Percentiles rank a stretch among this genome's conserved stretches.
Evolutionary conservation across 2,797 vertebrate genomes (phyloP).

Genomic region (Brotula barbata): DNA sequence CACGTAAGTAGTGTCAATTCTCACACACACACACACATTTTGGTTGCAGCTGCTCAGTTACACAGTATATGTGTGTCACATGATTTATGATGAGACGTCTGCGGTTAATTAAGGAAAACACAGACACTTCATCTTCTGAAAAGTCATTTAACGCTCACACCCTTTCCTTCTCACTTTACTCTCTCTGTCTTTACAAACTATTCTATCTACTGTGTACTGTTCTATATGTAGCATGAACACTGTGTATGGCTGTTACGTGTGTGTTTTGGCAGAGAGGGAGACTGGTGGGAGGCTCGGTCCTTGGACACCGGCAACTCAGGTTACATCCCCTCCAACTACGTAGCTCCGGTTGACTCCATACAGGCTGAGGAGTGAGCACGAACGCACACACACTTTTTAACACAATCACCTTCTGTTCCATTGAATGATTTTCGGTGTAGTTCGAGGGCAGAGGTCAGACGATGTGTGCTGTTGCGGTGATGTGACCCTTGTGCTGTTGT

Average conservation of each 20-base stretch:
- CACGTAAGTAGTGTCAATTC: slow-evolving; percentile 78
- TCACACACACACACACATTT: neutral
- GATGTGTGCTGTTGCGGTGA: slow-evolving; percentile 22
- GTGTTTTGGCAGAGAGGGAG: slow-evolving; percentile 84
- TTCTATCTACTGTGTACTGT: no score
- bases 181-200: neutral
- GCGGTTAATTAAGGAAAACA: neutral
- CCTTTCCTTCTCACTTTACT: no score
- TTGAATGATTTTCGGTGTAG: slow-evolving; percentile 24
- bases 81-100: neutral
- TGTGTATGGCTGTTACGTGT: slow-evolving; percentile 5
- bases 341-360: slow-evolving; percentile 95
- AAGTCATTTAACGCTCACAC: no score
- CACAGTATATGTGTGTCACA: neutral
- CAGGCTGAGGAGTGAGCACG: slow-evolving; percentile 95
- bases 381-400: slow-evolving; percentile 12
- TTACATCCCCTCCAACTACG: slow-evolving; percentile 97
- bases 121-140: neutral
- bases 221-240: neutral
- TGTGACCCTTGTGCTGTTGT: slow-evolving; percentile 58
- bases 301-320: slow-evolving; percentile 89
- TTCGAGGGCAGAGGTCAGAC: slow-evolving; percentile 36
- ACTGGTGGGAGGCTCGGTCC: slow-evolving; percentile 98
- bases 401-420: no score
- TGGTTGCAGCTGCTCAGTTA: no score